phyloP scores from a whole-genome alignment of 2,888 invertebrate genomes.

The Synergus laeviventris region DNA sequence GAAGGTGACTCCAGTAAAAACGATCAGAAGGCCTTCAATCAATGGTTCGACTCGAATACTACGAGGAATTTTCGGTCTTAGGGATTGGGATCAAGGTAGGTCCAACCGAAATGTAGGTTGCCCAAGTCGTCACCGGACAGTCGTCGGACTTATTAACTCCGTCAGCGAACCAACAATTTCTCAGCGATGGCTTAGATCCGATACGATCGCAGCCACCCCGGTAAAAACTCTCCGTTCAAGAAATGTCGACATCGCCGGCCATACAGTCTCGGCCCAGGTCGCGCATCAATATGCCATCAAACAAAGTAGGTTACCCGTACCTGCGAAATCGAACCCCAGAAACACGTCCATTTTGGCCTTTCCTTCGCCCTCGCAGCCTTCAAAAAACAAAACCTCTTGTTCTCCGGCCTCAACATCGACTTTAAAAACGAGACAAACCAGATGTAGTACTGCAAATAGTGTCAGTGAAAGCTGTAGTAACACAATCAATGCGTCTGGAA shows the following conservation, averaged over 20 bases:
- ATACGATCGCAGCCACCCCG: conserved; percentile 74
- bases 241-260: conserved; percentile 73
- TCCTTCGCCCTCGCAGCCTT: conserved; percentile 46
- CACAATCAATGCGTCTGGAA: conserved; percentile 19
- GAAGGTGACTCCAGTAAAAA: conserved; percentile 70
- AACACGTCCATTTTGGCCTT: conserved; percentile 32
- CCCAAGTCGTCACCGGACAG: conserved; percentile 48
- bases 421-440: conserved; percentile 49
- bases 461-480: conserved; percentile 11
- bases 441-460: conserved; percentile 37
- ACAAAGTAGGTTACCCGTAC: conserved; percentile 65
- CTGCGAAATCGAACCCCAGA: conserved; percentile 64
- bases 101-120: conserved; percentile 55
- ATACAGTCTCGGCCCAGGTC: conserved; percentile 69
- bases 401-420: conserved; percentile 42
- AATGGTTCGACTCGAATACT: conserved; percentile 67
- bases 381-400: conserved; percentile 43
- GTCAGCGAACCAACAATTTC: conserved; percentile 52
- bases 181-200: conserved; percentile 74
- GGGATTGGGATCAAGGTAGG: conserved; percentile 69
- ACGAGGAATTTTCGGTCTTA: conserved; percentile 65
- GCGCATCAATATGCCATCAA: conserved; percentile 71
- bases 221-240: conserved; percentile 74
- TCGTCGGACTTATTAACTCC: conserved; percentile 15
- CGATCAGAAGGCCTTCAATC: conserved; percentile 69